Base-by-base conservation (phyloP, 2,113 vertebrate species). In the Grantiella picta region DNA sequence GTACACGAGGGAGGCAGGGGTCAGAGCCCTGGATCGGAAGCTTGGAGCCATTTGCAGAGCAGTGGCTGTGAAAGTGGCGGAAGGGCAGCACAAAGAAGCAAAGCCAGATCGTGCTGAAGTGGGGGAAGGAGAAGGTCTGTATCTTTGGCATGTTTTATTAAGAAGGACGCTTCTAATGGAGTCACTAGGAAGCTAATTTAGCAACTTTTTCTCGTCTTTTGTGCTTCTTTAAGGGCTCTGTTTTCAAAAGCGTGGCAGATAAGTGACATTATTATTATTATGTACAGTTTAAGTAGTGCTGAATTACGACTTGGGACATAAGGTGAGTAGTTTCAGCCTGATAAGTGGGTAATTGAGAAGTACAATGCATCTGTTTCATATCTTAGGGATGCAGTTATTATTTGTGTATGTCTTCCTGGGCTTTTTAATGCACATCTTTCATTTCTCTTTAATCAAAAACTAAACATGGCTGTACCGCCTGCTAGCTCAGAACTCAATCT, bases 21-120 rank as follows among this genome's bases (percentile, higher is more conserved):
- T 99, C 27, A 99, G 99, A n/a, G 99, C 99, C 19, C 98, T 99
- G 81, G 99, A 99, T 83, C 98, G 99, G 88, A 99, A 99, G 96
- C 97, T 99, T 17, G 99, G 99, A 36, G 99, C 99, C 13, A 98
- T 99, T 79, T 99, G 99, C 97, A 98, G 99, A 49, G 99, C 99
- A 0, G 99, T 99, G 86, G 99, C 99, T 5, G 99, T 99, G 53
- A 99, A 99, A 85, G 99, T 99, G 18, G 99, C 99, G 4, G 99
- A 99, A 95, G 98, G 98, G 57, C 99, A 98, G 49, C 98, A 98
- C 85, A 98, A 98, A 83, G 97, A 98, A 47, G 61, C 97, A 44
- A 98, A 98, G 91, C 66, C 97, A 82, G 98, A 97, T 15, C 97
- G 88, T 16, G 56, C 96, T 2, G 97, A 98, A 12, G 61, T n/a